Evolutionary conservation across 2,797 vertebrate species (phyloP).

Genomic region (Cheirogaleus major): DNA sequence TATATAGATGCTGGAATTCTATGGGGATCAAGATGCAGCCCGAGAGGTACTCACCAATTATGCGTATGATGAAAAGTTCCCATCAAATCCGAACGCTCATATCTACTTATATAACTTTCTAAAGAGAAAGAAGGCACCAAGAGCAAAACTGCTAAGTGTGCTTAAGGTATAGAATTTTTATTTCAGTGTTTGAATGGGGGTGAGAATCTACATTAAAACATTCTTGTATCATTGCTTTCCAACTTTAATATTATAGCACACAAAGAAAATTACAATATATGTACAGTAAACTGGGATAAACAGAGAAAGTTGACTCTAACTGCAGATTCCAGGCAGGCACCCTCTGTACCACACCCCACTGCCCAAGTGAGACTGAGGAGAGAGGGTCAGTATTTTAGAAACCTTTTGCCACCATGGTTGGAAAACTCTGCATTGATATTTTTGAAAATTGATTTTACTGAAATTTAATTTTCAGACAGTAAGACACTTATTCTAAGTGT

Average conservation of each 20-base stretch:
- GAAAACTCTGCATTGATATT: background rate
- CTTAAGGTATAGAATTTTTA: slow-evolving; percentile 89
- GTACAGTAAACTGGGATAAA: background rate
- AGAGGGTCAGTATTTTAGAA: background rate
- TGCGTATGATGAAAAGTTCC: slow-evolving; percentile 91
- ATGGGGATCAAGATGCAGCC: slow-evolving; percentile 87
- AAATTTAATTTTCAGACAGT: background rate
- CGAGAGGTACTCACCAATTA: slow-evolving; percentile 90
- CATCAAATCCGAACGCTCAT: slow-evolving; percentile 95
- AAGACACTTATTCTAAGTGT: background rate
- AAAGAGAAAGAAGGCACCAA: slow-evolving; percentile 85
- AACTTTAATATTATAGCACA: background rate
- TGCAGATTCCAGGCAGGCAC: too few relatives aligned
- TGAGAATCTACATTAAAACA: background rate
- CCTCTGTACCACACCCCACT: too few relatives aligned
- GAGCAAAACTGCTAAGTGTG: slow-evolving; percentile 84
- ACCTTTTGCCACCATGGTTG: background rate
- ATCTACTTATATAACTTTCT: slow-evolving; percentile 92
- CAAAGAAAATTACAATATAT: background rate
- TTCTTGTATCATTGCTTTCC: background rate
- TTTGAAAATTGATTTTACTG: background rate
- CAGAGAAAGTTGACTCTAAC: background rate
- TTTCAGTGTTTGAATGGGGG: background rate
- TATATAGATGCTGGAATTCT: slow-evolving; percentile 93
- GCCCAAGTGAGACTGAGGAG: background rate